Conservation (phyloP, 2,888 invertebrate species). For the Trichopoda pennipes region DNA sequence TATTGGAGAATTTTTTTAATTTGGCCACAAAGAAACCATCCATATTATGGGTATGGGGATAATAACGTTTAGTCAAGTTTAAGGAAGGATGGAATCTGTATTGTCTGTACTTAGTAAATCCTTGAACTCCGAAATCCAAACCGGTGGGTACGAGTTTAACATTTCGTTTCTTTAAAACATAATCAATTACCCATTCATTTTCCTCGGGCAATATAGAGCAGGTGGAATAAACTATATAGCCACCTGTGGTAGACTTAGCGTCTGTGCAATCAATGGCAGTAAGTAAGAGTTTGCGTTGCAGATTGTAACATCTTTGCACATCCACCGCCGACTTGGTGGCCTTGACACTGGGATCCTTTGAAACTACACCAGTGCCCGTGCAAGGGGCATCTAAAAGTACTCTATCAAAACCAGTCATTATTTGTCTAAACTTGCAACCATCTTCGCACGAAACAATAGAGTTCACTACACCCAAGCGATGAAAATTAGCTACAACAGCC, state of each 20-base stretch:
- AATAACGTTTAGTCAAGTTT: conserved; percentile 93
- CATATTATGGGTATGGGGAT: conserved; percentile 99
- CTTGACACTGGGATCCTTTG: conserved; percentile 98
- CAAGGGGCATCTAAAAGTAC: conserved; percentile 98
- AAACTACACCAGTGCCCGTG: conserved; percentile 98
- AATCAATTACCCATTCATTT: conserved; percentile 98
- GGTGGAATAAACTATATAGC: conserved; percentile 98
- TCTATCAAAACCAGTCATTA: conserved; percentile 96
- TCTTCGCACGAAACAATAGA: conserved; percentile 94
- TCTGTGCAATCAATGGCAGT: conserved; percentile 98
- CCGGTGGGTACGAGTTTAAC: conserved; percentile 97
- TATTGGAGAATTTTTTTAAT: conserved; percentile 96
- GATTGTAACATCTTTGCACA: conserved; percentile 93
- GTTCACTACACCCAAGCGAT: conserved; percentile 97
- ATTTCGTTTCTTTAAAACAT: conserved; percentile 94
- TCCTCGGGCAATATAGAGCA: conserved; percentile 99
- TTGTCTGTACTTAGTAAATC: conserved; percentile 93
- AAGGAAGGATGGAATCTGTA: conserved; percentile 94
- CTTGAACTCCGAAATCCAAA: conserved; percentile 96
- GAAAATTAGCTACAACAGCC: conserved; percentile 97
- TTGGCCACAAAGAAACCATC: conserved; percentile 99
- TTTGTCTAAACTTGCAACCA: conserved; percentile 91
- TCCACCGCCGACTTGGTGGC: conserved; percentile 94
- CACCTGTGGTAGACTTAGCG: conserved; percentile 94
- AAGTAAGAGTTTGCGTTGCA: conserved; percentile 95